phyloP scores from a whole-genome alignment of 2,888 invertebrate genomes.

The Temnothorax unifasciatus region DNA sequence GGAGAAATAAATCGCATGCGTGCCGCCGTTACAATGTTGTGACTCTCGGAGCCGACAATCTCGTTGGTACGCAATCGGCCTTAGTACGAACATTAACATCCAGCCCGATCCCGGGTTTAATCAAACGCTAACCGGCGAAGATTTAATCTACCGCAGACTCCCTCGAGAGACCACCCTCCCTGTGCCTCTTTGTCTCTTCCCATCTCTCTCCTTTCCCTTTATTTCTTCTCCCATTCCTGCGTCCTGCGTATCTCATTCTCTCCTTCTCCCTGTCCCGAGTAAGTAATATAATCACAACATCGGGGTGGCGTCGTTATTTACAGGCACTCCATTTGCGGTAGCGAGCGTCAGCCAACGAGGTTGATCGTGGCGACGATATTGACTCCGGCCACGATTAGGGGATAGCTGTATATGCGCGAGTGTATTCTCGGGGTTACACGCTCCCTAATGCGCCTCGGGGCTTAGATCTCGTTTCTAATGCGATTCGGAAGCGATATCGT shows the following conservation, averaged over 20 bases:
- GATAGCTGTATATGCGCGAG: slow-evolving; percentile 56
- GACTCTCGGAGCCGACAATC: slow-evolving; percentile 78
- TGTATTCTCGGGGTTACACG: slow-evolving; percentile 52
- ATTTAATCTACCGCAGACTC: slow-evolving; percentile 84
- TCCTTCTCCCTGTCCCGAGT: slow-evolving; percentile 66
- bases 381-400: slow-evolving; percentile 77
- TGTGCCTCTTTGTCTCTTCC: slow-evolving; percentile 49
- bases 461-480: slow-evolving; percentile 56
- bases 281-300: slow-evolving; percentile 86
- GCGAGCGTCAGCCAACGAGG: slow-evolving; percentile 63
- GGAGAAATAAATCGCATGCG: slow-evolving; percentile 45
- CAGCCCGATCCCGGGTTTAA: slow-evolving; percentile 85
- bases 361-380: slow-evolving; percentile 75
- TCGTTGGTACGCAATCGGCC: slow-evolving; percentile 80
- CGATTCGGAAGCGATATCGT: slow-evolving; percentile 56
- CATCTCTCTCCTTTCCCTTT: slow-evolving; percentile 28
- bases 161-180: slow-evolving; percentile 60
- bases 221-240: slow-evolving; percentile 5
- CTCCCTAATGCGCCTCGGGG: slow-evolving; percentile 74
- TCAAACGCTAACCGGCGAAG: slow-evolving; percentile 86
- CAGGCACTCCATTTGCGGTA: slow-evolving; percentile 82
- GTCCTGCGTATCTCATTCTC: slow-evolving; percentile 26
- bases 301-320: slow-evolving; percentile 85
- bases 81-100: slow-evolving; percentile 82
- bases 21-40: slow-evolving; percentile 72